Percentiles rank a stretch among this genome's conserved stretches.
These are phyloP conservation scores for Piaya cayana DNA, from an alignment of 2,113 vertebrate species.

Conservation along the genomic window DNA sequence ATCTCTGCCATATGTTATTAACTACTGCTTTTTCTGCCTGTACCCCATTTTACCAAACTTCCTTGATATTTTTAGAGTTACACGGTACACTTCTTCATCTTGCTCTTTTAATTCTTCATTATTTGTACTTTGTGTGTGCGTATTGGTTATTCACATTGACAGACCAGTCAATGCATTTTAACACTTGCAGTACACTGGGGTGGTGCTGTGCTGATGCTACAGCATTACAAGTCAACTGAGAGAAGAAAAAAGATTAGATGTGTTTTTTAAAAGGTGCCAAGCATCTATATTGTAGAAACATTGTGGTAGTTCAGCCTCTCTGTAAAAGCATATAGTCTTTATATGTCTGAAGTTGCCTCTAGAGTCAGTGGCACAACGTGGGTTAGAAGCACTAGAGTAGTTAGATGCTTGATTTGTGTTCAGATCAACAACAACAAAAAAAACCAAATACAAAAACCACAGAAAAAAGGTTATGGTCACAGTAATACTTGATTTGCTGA, in stretches of 20 bases:
- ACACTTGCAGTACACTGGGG: background rate
- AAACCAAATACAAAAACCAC: background rate
- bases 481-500: background rate
- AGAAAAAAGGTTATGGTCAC: background rate
- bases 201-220: background rate
- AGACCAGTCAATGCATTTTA: background rate
- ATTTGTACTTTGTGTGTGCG: background rate
- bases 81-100: background rate
- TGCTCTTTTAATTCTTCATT: background rate
- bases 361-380: background rate
- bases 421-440: background rate
- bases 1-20: background rate
- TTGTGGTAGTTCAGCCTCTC: background rate
- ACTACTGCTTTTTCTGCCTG: conserved; percentile 43
- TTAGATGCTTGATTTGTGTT: background rate
- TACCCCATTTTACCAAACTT: conserved; percentile 22
- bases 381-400: background rate
- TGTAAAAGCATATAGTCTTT: background rate
- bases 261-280: background rate
- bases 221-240: background rate
- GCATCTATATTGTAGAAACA: background rate
- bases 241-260: background rate
- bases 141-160: background rate
- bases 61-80: background rate
- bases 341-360: background rate